Conservation (phyloP, 2,888 invertebrate genomes). For the Phasia obesa region DNA sequence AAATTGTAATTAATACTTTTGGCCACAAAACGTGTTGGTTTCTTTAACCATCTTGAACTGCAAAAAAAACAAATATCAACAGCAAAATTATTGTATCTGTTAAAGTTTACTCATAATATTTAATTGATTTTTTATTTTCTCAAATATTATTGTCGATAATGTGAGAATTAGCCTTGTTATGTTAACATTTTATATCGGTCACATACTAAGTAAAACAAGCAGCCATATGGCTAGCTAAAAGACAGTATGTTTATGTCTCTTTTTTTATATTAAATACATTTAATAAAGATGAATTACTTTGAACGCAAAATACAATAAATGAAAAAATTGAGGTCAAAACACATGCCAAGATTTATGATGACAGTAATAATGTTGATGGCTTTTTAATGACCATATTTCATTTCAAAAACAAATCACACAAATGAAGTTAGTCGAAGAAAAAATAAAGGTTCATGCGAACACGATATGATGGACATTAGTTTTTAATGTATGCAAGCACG, state of each 20-base stretch:
- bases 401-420: slow-evolving; percentile 16
- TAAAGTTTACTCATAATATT: not conserved
- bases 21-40: too few relatives aligned
- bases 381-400: slow-evolving; percentile 68
- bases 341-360: slow-evolving; percentile 63
- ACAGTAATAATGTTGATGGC: slow-evolving; percentile 67
- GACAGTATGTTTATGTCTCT: not conserved
- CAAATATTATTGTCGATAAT: slow-evolving; percentile 8
- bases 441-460: slow-evolving; percentile 32
- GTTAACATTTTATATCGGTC: slow-evolving; percentile 6
- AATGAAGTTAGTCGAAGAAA: slow-evolving; percentile 17
- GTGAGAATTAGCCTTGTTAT: not conserved
- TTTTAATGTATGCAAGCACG: not conserved
- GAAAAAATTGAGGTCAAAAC: slow-evolving; percentile 1
- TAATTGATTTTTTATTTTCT: slow-evolving; percentile 38
- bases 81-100: slow-evolving; percentile 5
- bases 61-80: not conserved
- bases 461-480: not conserved
- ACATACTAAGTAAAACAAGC: slow-evolving; percentile 12
- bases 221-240: slow-evolving; percentile 8
- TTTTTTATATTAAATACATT: slow-evolving; percentile 35
- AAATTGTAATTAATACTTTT: too few relatives aligned
- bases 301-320: slow-evolving; percentile 2
- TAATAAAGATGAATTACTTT: slow-evolving; percentile 38
- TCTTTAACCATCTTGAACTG: too few relatives aligned